Evolutionary conservation across 2,888 invertebrate species (phyloP).

Genomic region (Drosophila melanosoma): DNA sequence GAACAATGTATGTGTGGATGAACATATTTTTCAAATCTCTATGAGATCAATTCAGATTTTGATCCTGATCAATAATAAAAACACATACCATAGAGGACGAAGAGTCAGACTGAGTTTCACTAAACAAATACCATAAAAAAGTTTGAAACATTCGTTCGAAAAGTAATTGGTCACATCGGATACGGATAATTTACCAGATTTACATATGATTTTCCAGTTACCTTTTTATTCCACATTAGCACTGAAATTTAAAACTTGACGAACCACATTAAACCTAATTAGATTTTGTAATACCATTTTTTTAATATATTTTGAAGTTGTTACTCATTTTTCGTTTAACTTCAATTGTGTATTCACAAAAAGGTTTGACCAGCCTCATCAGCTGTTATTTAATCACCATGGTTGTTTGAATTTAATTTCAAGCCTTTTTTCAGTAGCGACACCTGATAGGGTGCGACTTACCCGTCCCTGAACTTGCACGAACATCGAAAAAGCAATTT

Average conservation of each 20-base stretch:
- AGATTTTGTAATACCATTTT: not conserved
- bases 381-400: conserved; percentile 12
- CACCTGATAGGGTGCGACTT: conserved; percentile 39
- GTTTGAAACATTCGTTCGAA: not conserved
- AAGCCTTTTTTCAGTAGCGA: conserved; percentile 34
- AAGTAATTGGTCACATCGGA: not conserved
- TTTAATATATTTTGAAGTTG: conserved; percentile 27
- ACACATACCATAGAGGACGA: not conserved
- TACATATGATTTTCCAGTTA: no score
- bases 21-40: not conserved
- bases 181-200: not conserved
- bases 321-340: conserved; percentile 3
- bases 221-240: not conserved
- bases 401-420: conserved; percentile 6
- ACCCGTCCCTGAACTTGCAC: conserved; percentile 66
- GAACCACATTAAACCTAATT: not conserved
- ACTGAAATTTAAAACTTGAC: not conserved
- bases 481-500: conserved; percentile 33
- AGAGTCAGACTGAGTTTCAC: not conserved
- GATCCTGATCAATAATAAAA: not conserved
- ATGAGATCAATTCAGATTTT: not conserved
- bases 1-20: not conserved
- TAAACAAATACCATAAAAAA: not conserved
- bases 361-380: conserved; percentile 12
- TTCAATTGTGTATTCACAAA: not conserved